Conservation (phyloP, 2,113 vertebrate species). For the Gallinago jamesoni region DNA sequence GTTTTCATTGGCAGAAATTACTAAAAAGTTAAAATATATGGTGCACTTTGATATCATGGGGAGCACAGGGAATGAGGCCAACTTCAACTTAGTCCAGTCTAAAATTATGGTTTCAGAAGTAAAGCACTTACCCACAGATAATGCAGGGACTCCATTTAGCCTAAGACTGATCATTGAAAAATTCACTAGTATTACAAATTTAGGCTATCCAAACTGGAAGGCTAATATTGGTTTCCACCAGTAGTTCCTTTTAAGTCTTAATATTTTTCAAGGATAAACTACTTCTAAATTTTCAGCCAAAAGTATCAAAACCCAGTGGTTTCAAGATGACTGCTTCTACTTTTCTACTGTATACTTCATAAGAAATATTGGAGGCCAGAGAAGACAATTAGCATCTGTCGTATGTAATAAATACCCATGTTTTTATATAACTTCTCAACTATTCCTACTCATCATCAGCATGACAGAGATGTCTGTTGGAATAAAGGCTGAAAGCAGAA, state of each 20-base stretch:
- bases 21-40: conserved; percentile 53
- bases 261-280: conserved; percentile 7
- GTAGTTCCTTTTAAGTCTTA: conserved; percentile 3
- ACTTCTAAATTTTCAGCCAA: conserved; percentile 15
- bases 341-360: background rate
- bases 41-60: conserved; percentile 23
- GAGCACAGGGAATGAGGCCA: conserved; percentile 18
- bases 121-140: conserved; percentile 37
- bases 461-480: background rate
- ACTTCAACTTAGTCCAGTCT: conserved; percentile 23
- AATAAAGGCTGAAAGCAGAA: background rate
- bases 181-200: background rate
- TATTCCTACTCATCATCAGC: background rate
- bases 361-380: background rate
- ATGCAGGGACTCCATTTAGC: background rate
- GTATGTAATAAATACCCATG: background rate
- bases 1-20: conserved; percentile 55
- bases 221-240: conserved; percentile 5
- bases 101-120: conserved; percentile 23
- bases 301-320: background rate
- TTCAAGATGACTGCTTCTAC: background rate
- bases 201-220: background rate
- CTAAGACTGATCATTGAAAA: background rate
- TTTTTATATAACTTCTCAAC: background rate
- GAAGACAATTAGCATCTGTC: background rate